These are phyloP conservation scores for Diplolepis rosae DNA, from an alignment of 2,888 invertebrate genomes.

Conservation along the genomic window DNA sequence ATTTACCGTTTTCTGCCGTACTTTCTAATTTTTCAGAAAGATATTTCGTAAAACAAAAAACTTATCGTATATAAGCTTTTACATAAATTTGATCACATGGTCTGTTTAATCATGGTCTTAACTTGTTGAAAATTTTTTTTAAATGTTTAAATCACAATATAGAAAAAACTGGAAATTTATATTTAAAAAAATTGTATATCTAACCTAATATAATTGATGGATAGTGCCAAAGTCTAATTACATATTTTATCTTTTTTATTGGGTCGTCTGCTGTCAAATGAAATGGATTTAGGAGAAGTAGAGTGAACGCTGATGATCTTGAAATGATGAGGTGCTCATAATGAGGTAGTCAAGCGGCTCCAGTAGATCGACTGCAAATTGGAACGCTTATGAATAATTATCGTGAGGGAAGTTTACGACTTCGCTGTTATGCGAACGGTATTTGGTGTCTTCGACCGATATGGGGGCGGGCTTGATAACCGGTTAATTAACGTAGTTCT, in stretches of 20 bases:
- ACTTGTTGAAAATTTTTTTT: too few species aligned
- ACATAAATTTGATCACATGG: too few species aligned
- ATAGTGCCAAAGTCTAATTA: too few species aligned
- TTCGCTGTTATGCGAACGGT: not conserved
- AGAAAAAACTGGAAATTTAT: too few species aligned
- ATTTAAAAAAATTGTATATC: too few species aligned
- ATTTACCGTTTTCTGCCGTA: too few species aligned
- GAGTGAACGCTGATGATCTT: not conserved
- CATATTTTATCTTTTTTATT: not conserved
- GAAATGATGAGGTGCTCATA: not conserved
- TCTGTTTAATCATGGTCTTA: too few species aligned
- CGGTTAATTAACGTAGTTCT: slow-evolving; percentile 50
- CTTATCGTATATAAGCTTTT: too few species aligned
- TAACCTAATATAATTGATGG: too few species aligned
- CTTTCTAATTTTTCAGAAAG: too few species aligned
- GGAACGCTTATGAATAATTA: slow-evolving; percentile 42
- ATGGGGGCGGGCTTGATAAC: slow-evolving; percentile 45
- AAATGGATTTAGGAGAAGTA: not conserved
- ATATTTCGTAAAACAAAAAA: too few species aligned
- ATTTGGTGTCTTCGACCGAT: slow-evolving; percentile 37
- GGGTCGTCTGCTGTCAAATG: not conserved
- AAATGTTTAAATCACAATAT: too few species aligned
- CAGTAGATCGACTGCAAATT: not conserved
- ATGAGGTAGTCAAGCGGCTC: not conserved
- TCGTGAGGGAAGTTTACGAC: slow-evolving; percentile 41